These are phyloP conservation scores for Ginglymostoma cirratum DNA, from an alignment of 2,113 vertebrate species.

Conservation along the genomic window DNA sequence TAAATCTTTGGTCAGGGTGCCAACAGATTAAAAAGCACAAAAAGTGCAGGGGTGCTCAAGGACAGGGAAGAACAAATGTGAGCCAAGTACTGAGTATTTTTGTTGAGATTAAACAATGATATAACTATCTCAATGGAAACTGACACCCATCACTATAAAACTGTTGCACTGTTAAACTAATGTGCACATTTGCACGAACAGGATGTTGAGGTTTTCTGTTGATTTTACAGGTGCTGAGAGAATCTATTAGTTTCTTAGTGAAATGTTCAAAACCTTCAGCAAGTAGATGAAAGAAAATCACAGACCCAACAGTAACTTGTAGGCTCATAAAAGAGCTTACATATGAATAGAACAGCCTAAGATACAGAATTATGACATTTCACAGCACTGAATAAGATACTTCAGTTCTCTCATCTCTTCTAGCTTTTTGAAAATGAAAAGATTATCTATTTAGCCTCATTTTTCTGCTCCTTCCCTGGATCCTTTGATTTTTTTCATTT, in stretches of 20 bases:
- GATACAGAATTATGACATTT: neutral
- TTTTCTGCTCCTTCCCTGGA: neutral
- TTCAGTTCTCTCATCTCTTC: neutral
- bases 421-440: neutral
- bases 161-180: neutral
- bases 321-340: neutral
- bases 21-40: neutral
- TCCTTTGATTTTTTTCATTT: neutral
- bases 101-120: neutral
- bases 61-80: neutral
- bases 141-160: neutral
- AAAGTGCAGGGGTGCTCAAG: neutral
- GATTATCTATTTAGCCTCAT: neutral
- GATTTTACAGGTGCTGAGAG: conserved; percentile 22
- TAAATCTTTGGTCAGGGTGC: neutral
- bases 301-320: neutral
- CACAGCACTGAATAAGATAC: neutral
- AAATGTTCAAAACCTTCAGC: neutral
- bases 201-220: conserved; percentile 37
- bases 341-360: neutral
- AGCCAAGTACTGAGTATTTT: neutral
- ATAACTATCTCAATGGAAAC: neutral
- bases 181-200: conserved; percentile 29
- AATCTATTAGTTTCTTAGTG: neutral
- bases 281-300: neutral